Evolutionary conservation across 2,113 vertebrate species (phyloP), one percentile per base, ranked within the genome.

Genomic region (Bubo bubo): DNA sequence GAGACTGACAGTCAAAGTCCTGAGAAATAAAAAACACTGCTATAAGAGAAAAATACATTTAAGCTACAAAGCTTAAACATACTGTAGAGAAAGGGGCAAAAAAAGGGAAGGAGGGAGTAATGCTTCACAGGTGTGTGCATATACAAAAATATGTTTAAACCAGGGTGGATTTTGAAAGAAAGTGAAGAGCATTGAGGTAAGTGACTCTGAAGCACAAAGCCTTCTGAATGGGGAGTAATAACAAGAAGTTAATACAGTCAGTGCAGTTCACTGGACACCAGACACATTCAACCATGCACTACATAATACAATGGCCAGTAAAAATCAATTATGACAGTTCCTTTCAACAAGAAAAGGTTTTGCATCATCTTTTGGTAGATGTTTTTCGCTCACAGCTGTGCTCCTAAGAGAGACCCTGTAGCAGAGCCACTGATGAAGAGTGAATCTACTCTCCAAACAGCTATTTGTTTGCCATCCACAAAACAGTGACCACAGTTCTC

Each of bases 81-180:
- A 58, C 32, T 60, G 26, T 6, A 84, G 16, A 91, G 26, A 86
- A 53, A 56, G 4, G 3, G 4, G 16, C 5, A 84, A 50, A 52
- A 52, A 84, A 45, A 68, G 14, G 16, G 10, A 66, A 70, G 26
- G 12, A 71, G 28, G 8, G 12, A 74, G 16, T 71, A 86, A 59
- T 17, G 41, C 8, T 60, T 72, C 43, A 59, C 0, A 0, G 6
- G 27, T 34, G 8, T 4, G 10, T 58, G 23, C 13, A 74, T 14
- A 35, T 2, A 71, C 3, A 79, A 79, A 85, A 50, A n/a, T 4
- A 23, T 52, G 8, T 7, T 79, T 73, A 68, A 91, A 39, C 8
- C 18, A 93, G 34, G 24, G 43, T 27, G 28, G 32, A 63, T 35
- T 63, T 22, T 49, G 56, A 63, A 72, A 52, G 9, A 30, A 86